A percentile compares a stretch with the other conserved stretches of the same genome.
phyloP scores from a whole-genome alignment of 2,797 vertebrate genomes.

The Todus mexicanus region DNA sequence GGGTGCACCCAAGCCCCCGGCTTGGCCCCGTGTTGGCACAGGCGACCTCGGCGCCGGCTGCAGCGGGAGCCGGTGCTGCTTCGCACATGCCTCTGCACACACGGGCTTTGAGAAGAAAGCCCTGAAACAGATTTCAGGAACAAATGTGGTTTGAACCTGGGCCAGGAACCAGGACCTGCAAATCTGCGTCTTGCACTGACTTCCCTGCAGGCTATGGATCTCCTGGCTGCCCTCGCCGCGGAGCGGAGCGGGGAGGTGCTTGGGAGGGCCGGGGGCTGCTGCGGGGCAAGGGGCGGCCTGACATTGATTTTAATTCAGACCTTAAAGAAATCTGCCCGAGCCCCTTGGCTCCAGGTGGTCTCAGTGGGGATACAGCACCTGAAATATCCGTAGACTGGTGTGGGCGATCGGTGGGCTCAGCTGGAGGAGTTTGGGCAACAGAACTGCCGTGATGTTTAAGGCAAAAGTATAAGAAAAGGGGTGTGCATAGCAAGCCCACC shows the following conservation, averaged over 20 bases:
- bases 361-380: not conserved
- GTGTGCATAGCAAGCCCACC: accelerated
- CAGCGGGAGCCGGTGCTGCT: not conserved
- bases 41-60: not conserved
- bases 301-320: not conserved
- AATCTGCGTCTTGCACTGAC: not conserved
- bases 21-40: not conserved
- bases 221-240: not conserved
- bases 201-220: conserved; percentile 40
- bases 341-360: not conserved
- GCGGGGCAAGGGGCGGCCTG: accelerated
- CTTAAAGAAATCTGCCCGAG: not conserved
- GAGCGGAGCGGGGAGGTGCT: not conserved
- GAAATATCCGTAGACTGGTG: not conserved
- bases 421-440: not conserved
- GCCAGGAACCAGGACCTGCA: conserved; percentile 46
- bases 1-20: not conserved
- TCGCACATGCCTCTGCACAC: not conserved
- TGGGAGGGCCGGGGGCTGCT: not conserved
- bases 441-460: accelerated
- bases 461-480: not conserved
- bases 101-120: not conserved
- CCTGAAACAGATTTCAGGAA: conserved; percentile 41
- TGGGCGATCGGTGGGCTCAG: accelerated
- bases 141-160: conserved; percentile 40